These are phyloP conservation scores for Cacatua alba DNA, from an alignment of 2,113 vertebrate species.

Conservation along the genomic window DNA sequence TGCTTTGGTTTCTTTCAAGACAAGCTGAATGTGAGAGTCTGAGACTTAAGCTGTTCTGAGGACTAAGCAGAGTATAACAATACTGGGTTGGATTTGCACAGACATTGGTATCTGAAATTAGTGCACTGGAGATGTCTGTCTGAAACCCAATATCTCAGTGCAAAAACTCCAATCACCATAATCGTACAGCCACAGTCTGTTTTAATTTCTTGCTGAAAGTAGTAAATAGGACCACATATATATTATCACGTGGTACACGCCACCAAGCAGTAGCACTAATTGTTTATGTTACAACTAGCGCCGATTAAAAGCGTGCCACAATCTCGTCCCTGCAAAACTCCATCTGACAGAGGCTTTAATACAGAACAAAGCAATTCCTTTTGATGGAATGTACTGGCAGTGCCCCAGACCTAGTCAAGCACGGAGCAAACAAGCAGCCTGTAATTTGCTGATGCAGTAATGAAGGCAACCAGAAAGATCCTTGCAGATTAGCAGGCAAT, in stretches of 20 bases:
- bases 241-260: accelerated
- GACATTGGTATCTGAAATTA: not conserved
- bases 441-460: not conserved
- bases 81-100: not conserved
- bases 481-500: constrained; percentile 4
- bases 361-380: not conserved
- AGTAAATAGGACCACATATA: not conserved
- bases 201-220: not conserved
- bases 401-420: not conserved
- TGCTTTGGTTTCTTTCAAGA: not conserved
- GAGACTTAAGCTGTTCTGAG: not conserved
- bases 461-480: not conserved
- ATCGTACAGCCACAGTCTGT: accelerated
- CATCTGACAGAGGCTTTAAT: not conserved
- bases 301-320: not conserved
- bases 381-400: not conserved
- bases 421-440: not conserved
- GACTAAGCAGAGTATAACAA: not conserved
- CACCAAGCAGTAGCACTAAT: not conserved
- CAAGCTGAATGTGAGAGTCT: not conserved
- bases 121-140: not conserved
- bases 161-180: not conserved
- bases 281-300: not conserved
- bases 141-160: not conserved
- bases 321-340: not conserved